phyloP scores from a whole-genome alignment of 2,888 invertebrate genomes.

The Papilio elwesi region DNA sequence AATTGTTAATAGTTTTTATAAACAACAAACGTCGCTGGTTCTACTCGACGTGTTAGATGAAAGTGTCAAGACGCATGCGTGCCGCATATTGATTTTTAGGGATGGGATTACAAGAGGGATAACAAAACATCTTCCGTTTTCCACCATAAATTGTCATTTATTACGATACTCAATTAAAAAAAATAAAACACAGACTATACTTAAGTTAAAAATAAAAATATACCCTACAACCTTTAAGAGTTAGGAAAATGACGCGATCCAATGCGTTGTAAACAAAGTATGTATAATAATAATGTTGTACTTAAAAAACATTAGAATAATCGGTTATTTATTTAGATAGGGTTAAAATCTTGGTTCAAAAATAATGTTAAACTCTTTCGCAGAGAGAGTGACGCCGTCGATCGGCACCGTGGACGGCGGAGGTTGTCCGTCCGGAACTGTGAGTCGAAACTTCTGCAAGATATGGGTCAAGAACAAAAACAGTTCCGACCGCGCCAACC shows the following conservation, averaged over 20 bases:
- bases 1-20: slow-evolving; percentile 44
- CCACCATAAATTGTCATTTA: slow-evolving; percentile 16
- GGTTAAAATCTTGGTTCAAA: slow-evolving; percentile 62
- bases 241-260: not conserved
- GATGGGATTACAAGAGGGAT: slow-evolving; percentile 47
- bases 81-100: slow-evolving; percentile 73
- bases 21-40: slow-evolving; percentile 57
- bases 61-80: slow-evolving; percentile 66
- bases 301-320: not conserved
- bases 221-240: not conserved
- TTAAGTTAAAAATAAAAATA: not conserved
- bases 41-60: slow-evolving; percentile 56
- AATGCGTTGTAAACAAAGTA: not conserved
- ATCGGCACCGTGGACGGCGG: slow-evolving; percentile 76
- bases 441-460: slow-evolving; percentile 86
- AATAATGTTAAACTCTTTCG: slow-evolving; percentile 79
- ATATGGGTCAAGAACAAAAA: slow-evolving; percentile 90
- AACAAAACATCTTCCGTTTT: slow-evolving; percentile 18
- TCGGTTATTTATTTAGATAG: not conserved
- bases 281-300: not conserved
- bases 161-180: not conserved
- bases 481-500: slow-evolving; percentile 88
- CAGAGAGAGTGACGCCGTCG: slow-evolving; percentile 84
- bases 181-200: not conserved
- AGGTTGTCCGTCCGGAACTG: slow-evolving; percentile 64